Evolutionary conservation across 2,888 invertebrate genomes (phyloP).

Genomic region (Drosophila testacea): DNA sequence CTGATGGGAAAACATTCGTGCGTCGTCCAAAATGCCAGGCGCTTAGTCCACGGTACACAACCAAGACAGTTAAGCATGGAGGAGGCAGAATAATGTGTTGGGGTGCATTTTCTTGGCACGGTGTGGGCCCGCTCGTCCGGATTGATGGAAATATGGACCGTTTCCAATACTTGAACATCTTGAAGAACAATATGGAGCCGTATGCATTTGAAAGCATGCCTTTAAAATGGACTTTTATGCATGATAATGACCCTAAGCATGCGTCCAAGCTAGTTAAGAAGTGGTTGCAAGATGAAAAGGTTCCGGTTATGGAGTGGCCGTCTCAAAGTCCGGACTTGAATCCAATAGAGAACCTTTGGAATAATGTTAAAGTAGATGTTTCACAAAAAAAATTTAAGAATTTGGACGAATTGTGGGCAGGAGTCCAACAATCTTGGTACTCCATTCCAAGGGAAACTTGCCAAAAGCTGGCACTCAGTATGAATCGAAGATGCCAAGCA

Average conservation of each 20-base stretch:
- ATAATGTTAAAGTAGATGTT: too few species aligned
- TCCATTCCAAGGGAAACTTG: too few species aligned
- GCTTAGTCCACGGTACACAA: background rate
- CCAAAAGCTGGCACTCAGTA: too few species aligned
- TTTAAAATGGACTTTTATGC: slow-evolving; percentile 2
- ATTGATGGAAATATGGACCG: too few species aligned
- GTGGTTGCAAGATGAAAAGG: too few species aligned
- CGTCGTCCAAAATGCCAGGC: background rate
- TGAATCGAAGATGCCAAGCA: too few species aligned
- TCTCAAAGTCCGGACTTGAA: too few species aligned
- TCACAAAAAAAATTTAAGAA: too few species aligned
- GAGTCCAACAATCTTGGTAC: too few species aligned
- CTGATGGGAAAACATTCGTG: background rate
- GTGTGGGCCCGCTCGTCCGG: background rate
- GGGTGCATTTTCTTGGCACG: slow-evolving; percentile 1
- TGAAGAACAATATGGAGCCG: background rate
- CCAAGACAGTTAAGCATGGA: background rate
- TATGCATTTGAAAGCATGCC: background rate
- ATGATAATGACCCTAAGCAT: background rate
- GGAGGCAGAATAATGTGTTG: background rate
- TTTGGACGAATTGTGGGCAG: too few species aligned
- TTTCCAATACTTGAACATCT: background rate
- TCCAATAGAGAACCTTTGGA: too few species aligned
- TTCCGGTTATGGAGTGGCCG: too few species aligned
- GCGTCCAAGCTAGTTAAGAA: background rate